Base-by-base conservation (phyloP, 2,113 vertebrate species). In the Anolis carolinensis region DNA sequence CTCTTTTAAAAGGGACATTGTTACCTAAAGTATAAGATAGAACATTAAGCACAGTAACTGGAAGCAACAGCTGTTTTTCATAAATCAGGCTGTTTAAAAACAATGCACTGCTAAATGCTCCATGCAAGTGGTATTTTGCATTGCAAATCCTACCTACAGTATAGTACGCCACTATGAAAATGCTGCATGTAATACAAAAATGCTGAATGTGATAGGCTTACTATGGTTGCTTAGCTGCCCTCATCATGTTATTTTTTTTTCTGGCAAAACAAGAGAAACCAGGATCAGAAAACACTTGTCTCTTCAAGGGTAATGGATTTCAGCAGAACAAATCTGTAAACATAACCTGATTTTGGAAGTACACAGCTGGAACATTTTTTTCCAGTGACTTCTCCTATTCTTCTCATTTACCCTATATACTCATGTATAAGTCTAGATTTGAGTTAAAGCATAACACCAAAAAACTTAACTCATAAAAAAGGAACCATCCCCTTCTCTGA, bases 1-100 rank as follows among this genome's bases (percentile, higher is more conserved):
- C 14, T 23, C 34, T 39, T 75, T 23, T 68, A 79, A 67, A 84
- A n/a, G 30, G 39, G 16, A 48, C 21, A 36, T 79, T 87, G 39
- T 79, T 87, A 48, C 68, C 62, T 23, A n/a, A 79, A n/a, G 36
- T 11, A 55, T 4, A 10, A 76, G 70, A 6, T 10, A 18, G 0
- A 78, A 81, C n/a, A 50, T 76, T 25, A 82, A 91, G 74, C 2
- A 32, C 67, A 0, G 13, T 44, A 76, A 87, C 34, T 83, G 82
- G 76, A 82, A 27, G 44, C 16, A 62, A 79, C 67, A 55, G 21
- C 48, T 90, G 81, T 77, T 84, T 88, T 87, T 79, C 81, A 83
- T 89, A 90, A 86, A 79, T 79, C 20, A 5, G 25, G 52, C 0
- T 23, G 55, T 76, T 87, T n/a, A 32, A 27, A 77, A 70, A 10